Evolutionary conservation across 2,888 invertebrate species (phyloP).

Genomic region (Eupeodes luniger): DNA sequence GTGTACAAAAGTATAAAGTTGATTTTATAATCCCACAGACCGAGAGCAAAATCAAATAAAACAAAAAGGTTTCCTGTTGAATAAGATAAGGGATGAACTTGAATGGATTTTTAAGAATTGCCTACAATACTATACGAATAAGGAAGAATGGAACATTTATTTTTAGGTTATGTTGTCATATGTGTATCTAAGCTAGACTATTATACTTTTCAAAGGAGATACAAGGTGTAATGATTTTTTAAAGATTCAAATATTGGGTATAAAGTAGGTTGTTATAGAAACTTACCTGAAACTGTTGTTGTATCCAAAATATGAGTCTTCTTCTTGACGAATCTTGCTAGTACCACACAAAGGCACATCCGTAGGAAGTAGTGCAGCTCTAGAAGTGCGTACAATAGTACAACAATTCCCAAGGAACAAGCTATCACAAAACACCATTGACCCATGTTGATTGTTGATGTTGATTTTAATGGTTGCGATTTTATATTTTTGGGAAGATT

Average conservation of each 20-base stretch:
- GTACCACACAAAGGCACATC: constrained; percentile 88
- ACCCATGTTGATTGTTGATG: constrained; percentile 60
- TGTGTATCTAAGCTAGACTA: too few species aligned
- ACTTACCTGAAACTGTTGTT: constrained; percentile 88
- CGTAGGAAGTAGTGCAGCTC: constrained; percentile 91
- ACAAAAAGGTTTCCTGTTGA: too few species aligned
- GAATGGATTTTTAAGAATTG: too few species aligned
- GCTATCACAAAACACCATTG: constrained; percentile 81
- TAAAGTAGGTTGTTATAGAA: too few species aligned
- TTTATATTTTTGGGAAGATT: neutral
- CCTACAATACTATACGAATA: too few species aligned
- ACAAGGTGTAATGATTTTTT: neutral
- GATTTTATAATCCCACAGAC: too few species aligned
- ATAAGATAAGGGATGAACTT: too few species aligned
- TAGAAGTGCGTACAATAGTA: constrained; percentile 87
- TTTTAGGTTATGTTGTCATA: neutral
- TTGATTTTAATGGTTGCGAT: neutral
- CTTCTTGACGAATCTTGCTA: constrained; percentile 88
- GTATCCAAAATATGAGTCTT: constrained; percentile 88
- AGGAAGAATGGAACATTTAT: neutral
- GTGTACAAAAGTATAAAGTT: too few species aligned
- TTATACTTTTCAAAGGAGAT: too few species aligned
- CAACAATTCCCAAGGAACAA: constrained; percentile 80
- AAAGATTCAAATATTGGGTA: neutral
- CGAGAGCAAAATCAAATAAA: too few species aligned